Evolutionary conservation across 2,797 vertebrate species (phyloP).

Genomic region (Characodon lateralis): DNA sequence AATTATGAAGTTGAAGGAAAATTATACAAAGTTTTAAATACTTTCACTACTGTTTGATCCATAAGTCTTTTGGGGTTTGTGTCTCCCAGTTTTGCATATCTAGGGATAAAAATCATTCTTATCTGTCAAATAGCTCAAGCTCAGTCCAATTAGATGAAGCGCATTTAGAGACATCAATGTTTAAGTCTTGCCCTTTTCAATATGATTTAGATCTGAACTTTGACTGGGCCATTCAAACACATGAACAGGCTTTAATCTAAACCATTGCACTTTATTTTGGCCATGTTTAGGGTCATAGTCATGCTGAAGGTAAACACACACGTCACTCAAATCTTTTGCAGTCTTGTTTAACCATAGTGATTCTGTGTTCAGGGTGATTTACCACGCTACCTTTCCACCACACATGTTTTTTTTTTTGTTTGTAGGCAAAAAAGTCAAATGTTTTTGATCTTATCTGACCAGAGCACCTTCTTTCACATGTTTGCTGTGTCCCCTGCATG

Average conservation of each 20-base stretch:
- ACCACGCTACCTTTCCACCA: neutral
- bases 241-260: neutral
- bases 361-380: no score
- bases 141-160: neutral
- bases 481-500: neutral
- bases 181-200: neutral
- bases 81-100: neutral
- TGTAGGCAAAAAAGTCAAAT: no score
- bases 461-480: neutral
- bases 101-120: neutral
- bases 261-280: neutral
- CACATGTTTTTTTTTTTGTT: neutral
- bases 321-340: neutral
- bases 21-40: neutral
- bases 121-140: neutral
- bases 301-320: neutral
- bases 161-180: neutral
- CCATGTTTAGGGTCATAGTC: neutral
- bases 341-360: no score
- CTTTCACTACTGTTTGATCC: neutral
- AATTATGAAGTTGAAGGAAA: neutral
- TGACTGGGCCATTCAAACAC: conserved; percentile 2
- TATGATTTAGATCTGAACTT: conserved; percentile 3
- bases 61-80: neutral
- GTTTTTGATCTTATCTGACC: neutral